Conservation (phyloP, 2,797 vertebrate genomes). For the Diglossa cyanea region DNA sequence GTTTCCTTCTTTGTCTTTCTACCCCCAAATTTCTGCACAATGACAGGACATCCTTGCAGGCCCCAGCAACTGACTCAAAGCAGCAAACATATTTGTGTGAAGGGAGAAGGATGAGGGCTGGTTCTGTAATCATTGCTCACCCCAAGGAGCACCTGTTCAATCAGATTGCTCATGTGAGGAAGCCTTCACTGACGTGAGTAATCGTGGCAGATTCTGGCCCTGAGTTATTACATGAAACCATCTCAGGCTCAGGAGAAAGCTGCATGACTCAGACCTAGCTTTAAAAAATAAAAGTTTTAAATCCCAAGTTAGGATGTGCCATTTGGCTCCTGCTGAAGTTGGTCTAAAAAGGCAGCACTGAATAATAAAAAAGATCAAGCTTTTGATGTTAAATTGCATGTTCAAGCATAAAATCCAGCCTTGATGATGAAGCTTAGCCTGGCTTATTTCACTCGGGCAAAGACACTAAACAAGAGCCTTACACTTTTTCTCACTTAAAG, state of each 20-base stretch:
- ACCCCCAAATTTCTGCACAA: background rate
- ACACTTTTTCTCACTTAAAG: conserved; percentile 35
- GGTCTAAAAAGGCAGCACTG: conserved; percentile 34
- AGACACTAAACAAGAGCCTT: conserved; percentile 31
- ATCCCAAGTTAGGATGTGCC: conserved; percentile 36
- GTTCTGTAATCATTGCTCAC: background rate
- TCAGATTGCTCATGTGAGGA: background rate
- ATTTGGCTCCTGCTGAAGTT: conserved; percentile 51
- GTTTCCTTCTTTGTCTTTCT: background rate
- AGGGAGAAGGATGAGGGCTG: background rate
- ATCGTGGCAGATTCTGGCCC: conserved; percentile 12
- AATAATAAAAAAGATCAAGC: conserved; percentile 63
- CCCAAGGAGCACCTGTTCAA: background rate
- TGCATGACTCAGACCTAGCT: conserved; percentile 22
- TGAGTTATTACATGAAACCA: background rate
- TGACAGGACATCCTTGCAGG: background rate
- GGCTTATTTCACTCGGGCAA: conserved; percentile 47
- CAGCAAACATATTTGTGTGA: background rate
- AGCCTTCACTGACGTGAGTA: background rate
- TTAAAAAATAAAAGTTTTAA: conserved; percentile 53
- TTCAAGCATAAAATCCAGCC: conserved; percentile 54
- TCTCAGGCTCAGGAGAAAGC: conserved; percentile 33
- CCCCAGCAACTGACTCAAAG: background rate
- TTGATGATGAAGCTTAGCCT: conserved; percentile 45
- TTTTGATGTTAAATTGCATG: conserved; percentile 63